Base-by-base conservation (phyloP, 92 coral and sea anemone species). In the Galaxea fascicularis region DNA sequence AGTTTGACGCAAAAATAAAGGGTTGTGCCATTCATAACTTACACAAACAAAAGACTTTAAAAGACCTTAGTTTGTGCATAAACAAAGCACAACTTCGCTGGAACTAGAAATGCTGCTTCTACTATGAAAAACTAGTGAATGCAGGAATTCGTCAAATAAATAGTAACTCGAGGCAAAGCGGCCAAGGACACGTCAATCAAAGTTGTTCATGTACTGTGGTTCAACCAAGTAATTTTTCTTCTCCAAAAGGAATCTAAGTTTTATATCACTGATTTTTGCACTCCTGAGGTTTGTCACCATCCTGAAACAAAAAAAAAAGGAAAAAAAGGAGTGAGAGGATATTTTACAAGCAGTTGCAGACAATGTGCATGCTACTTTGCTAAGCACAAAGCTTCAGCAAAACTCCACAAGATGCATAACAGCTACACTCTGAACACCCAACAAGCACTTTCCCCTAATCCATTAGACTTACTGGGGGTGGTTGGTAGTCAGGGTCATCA, bases 401-500 rank as follows among this genome's bases (percentile, higher is more conserved):
- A 35, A 35, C 6, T n/a, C n/a, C n/a, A 35, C 41, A 35, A 35
- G 6, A 35, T 35, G 41, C 2, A 35, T 35, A 35, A 35, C 41
- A 35, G 6, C 2, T 35, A 35, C 41, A 2, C 6, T 35, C 41
- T 35, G 41, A 35, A 8, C 31, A 28, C n/a, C 3, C 9, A 6
- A 29, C 45, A 18, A 69, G n/a, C 65, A 29, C 11, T 22, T 21
- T 22, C 27, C 15, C 4, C 0, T 51, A 25, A 56, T n/a, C 29
- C 44, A 71, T 1, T 51, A 0, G 39, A 63, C 90, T 79, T 72
- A 93, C 97, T 87, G 73, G 82, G 59, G 94, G 89, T 12, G 92
- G 98, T 45, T 82, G 81, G 88, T 79, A 95, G 76, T 95, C 97
- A 11, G 98, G 98, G 51, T 95, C 98, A 27, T 93, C 95, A 52